Base-by-base conservation (phyloP, 37 sponge, comb jelly and placozoan genomes). In the Aphrocallistes beatrix region DNA sequence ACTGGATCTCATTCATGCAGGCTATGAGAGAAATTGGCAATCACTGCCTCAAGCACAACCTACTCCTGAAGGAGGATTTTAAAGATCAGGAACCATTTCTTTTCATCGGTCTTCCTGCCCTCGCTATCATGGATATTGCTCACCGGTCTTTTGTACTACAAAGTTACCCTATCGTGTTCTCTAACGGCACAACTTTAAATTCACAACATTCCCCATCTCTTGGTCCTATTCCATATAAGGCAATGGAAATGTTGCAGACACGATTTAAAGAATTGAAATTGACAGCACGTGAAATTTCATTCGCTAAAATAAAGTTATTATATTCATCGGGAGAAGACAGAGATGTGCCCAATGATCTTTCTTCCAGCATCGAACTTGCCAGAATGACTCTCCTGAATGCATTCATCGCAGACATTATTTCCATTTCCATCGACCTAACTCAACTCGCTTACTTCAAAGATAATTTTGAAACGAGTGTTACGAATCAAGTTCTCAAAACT, bases 341-440 rank as follows among this genome's bases (percentile, higher is more conserved):
- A 60, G 75, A 60, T 19, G 10, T 32, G 6, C 75, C 75, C 25
- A 1, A 60, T 19, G 25, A 19, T 21, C 25, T 60, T 19, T 30
- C 10, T 19, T 60, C 75, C 8, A 3, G 34, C 8, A 60, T 60
- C n/a, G 75, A 60, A 60, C n/a, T 3, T 1, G 75, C 10, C 25
- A 60, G 75, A 60, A 3, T 60, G n/a, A 28, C 75, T 60, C 75
- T 32, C n/a, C 34, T 60, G 75, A 60, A 60, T 13, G 75, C 75
- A 60, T 60, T 60, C 75, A 60, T 60, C n/a, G 75, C 75, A 3
- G 75, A 60, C n/a, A 60, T 60, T 6, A 60, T 60, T 19, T 60
- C 75, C 10, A 13, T 30, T 13, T 60, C 75, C 21, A 60, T 60
- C 75, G 75, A 60, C 8, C 34, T 60, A 6, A 60, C 75, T 32